Evolutionary conservation across 2,888 invertebrate species (phyloP).

Genomic region (Ectobius pallidus): DNA sequence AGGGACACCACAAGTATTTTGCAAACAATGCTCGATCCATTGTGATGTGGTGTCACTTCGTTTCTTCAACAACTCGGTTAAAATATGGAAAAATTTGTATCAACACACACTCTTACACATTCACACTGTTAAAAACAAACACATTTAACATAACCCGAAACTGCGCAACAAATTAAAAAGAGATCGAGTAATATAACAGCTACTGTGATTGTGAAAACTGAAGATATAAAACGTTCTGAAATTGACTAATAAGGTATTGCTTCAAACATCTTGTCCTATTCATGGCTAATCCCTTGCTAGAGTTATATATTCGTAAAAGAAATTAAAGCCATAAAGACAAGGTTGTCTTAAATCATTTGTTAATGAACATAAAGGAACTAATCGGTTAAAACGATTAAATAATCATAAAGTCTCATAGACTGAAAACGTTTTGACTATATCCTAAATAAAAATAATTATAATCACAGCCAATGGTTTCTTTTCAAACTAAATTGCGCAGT

Average conservation of each 20-base stretch:
- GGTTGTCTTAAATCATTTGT: conserved; percentile 21
- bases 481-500: conserved; percentile 40
- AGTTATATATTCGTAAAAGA: conserved; percentile 18
- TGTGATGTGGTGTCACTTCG: conserved; percentile 1
- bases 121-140: conserved; percentile 25
- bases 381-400: conserved; percentile 21
- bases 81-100: conserved; percentile 7
- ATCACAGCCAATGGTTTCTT: conserved; percentile 43
- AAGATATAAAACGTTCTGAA: conserved; percentile 26
- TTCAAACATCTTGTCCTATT: conserved; percentile 34
- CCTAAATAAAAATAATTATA: conserved; percentile 39
- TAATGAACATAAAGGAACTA: conserved; percentile 37
- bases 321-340: conserved; percentile 30
- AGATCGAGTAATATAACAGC: conserved; percentile 17
- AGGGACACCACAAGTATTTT: conserved; percentile 21
- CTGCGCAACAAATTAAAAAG: conserved; percentile 32
- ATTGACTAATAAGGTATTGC: conserved; percentile 32
- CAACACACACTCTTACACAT: conserved; percentile 23
- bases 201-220: conserved; percentile 24
- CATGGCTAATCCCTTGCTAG: conserved; percentile 27
- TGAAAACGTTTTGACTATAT: conserved; percentile 35
- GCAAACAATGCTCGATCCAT: too few species aligned
- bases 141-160: conserved; percentile 26
- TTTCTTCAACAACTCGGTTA: conserved; percentile 21
- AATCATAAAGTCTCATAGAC: conserved; percentile 28